Base-by-base conservation (phyloP, 53 echinoderm and acorn worm genomes). In the Echinarachnius parma region DNA sequence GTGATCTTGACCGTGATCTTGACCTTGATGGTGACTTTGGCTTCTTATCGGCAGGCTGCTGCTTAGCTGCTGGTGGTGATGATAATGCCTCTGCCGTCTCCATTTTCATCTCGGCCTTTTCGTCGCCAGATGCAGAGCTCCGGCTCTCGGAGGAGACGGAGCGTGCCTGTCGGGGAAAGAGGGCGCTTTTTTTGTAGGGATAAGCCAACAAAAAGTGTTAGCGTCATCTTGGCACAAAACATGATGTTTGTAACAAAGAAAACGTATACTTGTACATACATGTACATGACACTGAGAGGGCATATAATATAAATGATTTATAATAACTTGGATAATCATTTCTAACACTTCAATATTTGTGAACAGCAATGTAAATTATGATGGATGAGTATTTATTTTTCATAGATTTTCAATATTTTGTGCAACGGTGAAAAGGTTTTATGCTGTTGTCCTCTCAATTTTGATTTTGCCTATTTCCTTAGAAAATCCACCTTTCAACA, bases 1-100 rank as follows among this genome's bases (percentile, higher is more conserved):
- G 57, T 44, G 80, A 79, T 18, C 87, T 79, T 28, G 72, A 79
- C 25, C 77, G 62, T 8, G 83, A 82, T 46, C 75, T 83, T 9
- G 77, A 78, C 36, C 87, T 65, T 22, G 70, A 62, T 5, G 2
- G 45, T 1, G 74, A 72, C 74, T 64, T 75, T 30, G 69, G 32
- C 34, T 69, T 49, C 57, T 72, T 72, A 57, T 36, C 15, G 55
- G n/a, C n/a, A 8, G 46, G 68, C 31, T 9, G 66, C 5, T 53
- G 48, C 20, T 15, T 27, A n/a, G 57, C 28, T 5, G 26, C 28
- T 28, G 55, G 74, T 36, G 27, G 55, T 11, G 46, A 46, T 29
- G 48, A 48, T 13, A 23, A 19, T 32, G 68, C 31, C 18, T 46
- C 5, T 53, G 48, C 20, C 20, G 48, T 28, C 9, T 21, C 24